Percentiles rank a stretch among this genome's conserved stretches.
phyloP scores from a whole-genome alignment of 2,797 vertebrate genomes.

The Tympanoctomys barrerae region DNA sequence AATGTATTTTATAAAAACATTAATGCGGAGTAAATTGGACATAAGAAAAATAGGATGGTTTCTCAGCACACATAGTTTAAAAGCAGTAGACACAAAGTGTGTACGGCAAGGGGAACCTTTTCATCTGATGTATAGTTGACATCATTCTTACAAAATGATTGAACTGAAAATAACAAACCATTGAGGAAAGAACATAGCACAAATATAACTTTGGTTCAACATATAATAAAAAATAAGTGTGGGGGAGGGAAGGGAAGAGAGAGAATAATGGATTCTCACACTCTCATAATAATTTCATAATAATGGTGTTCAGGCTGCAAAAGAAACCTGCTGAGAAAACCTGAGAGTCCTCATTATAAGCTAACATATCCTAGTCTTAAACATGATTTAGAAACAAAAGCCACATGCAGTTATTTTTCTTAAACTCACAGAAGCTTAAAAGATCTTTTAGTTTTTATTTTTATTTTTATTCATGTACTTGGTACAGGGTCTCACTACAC shows the following conservation, averaged over 20 bases:
- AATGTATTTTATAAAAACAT: not conserved
- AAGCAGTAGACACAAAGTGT: not conserved
- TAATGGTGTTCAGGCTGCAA: not conserved
- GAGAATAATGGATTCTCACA: not conserved
- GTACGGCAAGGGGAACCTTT: not conserved
- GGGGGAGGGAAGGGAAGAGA: not conserved
- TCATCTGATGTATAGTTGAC: not conserved
- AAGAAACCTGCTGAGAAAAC: not conserved
- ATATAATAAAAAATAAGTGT: not conserved
- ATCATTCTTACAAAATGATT: not conserved
- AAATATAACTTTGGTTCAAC: not conserved
- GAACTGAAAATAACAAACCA: not conserved
- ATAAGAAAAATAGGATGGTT: not conserved
- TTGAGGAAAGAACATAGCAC: not conserved
- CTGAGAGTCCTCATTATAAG: not conserved
- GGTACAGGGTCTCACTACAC: too few species aligned
- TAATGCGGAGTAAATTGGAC: not conserved
- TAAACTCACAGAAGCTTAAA: not conserved
- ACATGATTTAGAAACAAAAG: not conserved
- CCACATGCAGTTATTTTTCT: not conserved
- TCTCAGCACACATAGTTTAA: not conserved
- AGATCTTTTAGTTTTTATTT: not conserved
- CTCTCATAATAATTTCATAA: not conserved
- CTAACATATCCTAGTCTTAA: not conserved
- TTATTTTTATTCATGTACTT: too few species aligned